Evolutionary conservation across 2,888 invertebrate genomes (phyloP), one percentile per base, ranked within the genome.

Genomic region (Tetrapedia diversipes): DNA sequence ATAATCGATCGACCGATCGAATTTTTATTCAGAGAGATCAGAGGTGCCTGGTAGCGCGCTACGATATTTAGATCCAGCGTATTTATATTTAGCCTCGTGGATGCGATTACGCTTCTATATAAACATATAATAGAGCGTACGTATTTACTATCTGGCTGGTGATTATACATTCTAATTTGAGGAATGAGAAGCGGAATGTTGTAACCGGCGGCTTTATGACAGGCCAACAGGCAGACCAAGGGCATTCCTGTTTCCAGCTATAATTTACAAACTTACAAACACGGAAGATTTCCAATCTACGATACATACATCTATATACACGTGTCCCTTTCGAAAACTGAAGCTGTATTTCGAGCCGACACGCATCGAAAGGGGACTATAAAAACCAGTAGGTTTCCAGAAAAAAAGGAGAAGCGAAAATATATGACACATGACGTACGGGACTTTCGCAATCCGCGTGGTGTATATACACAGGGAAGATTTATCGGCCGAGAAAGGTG

Each of bases 1-100:
- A 39, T 57, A 57, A 74, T 63, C 49, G 56, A 45, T 43, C 63
- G 11, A 43, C n/a, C n/a, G 54, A 32, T 22, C 10, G 32, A 64
- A 64, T 64, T 73, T n/a, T 64, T 54, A 60, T 60, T 41, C 34
- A n/a, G 3, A 22, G 68, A 41, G 74, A 64, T 64, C 73, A 73
- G 45, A 77, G 66, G 60, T 68, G 73, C 43, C 63, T 47, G n/a
- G n/a, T n/a, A n/a, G n/a, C n/a, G n/a, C n/a, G n/a, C n/a, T n/a
- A 41, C 41, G 73, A 67, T 80, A 80, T 80, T 80, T 80, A 73
- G 72, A 80, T 80, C 71, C 39, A 14, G 19, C 10, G 43, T 49
- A 65, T 60, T 59, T 80, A 80, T 80, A 80, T 81, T 80, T 81
- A 80, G 69, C 72, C 39, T 49, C 56, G 65, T 32, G 39, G 34